Evolutionary conservation across 1,140 invertebrate species (phyloP), one percentile per base, ranked within the genome.

Genomic region (Ladona fulva): DNA sequence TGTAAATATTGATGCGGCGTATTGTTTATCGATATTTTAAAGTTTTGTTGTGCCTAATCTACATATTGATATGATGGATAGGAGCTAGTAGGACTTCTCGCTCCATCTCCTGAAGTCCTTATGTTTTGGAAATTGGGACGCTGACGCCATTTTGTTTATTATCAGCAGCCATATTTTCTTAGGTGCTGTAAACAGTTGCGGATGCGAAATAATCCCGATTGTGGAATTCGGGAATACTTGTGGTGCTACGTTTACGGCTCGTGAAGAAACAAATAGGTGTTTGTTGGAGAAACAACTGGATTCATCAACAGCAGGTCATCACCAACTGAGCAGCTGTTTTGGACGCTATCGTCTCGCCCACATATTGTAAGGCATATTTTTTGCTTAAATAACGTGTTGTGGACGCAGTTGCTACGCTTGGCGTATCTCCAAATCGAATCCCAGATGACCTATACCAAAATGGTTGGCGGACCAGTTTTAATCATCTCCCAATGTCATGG

Each of bases 131-230:
- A 66, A 66, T 66, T 66, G 52, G 52, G 52, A 66, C 52, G 52
- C 52, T 66, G 52, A 66, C 52, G 52, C 52, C 52, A 66, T 66
- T 66, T 66, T 66, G 52, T 66, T 66, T 66, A 66, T 66, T 66
- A 66, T 66, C 52, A 66, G 52, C 52, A 66, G 52, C 52, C 52
- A 66, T 66, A 66, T 66, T 66, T 66, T 66, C 52, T 66, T 66
- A 66, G 52, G 52, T 66, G 52, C 52, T 66, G 52, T 66, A 66
- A 66, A 66, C 52, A 66, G 52, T 66, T 66, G 52, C 52, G 52
- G n/a, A 66, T 66, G 52, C 52, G 14, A 22, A 66, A 22, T 19
- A 66, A 66, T 66, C 52, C 52, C 52, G 52, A 66, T 66, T 66
- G 52, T 66, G 52, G 52, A 66, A 12, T 66, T 66, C 52, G 52